Conservation (phyloP, 2,113 vertebrate genomes). For the Xenotilapia longispinis region DNA sequence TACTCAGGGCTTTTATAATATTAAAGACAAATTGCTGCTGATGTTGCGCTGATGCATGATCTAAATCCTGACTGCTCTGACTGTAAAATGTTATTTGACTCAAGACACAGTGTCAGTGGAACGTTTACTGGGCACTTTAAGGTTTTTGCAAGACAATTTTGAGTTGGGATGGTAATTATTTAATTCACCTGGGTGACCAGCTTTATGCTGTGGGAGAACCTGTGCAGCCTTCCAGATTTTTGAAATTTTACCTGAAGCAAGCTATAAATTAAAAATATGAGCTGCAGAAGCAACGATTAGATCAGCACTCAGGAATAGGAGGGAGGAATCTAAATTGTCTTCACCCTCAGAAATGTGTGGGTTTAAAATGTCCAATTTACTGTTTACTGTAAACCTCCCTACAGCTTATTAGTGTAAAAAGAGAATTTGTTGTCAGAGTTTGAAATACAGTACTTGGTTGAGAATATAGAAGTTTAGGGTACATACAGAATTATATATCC, state of each 20-base stretch:
- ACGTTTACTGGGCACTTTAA: fast-evolving
- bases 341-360: background rate
- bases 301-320: background rate
- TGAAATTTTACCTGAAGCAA: background rate
- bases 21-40: background rate
- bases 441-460: background rate
- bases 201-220: background rate
- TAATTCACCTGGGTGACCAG: background rate
- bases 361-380: background rate
- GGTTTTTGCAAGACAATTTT: background rate
- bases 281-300: background rate
- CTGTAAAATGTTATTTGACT: background rate
- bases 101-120: background rate
- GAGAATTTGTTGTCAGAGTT: background rate
- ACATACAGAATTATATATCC: background rate
- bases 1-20: background rate
- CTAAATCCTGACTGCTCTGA: background rate
- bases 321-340: background rate
- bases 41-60: background rate
- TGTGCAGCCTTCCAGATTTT: background rate
- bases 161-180: background rate
- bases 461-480: background rate
- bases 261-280: background rate
- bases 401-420: background rate
- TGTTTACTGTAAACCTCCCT: background rate